A percentile compares a stretch with the other conserved stretches of the same genome.
Evolutionary conservation across 2,888 invertebrate genomes (phyloP).

Genomic region (Nycteola revayana): DNA sequence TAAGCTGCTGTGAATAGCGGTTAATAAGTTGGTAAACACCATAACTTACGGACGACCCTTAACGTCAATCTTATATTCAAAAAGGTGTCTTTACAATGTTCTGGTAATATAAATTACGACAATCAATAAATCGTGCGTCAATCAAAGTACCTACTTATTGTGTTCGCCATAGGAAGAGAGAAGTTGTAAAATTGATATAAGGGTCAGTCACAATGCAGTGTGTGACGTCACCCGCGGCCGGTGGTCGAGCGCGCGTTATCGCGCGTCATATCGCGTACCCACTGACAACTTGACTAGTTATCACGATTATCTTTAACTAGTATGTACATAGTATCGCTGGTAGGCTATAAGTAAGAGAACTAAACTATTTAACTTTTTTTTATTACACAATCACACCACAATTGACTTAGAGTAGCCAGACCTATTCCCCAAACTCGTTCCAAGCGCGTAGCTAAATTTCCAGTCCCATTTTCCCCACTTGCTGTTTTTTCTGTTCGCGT

Average conservation of each 20-base stretch:
- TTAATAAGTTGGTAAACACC: no score
- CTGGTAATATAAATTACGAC: slow-evolving; percentile 45
- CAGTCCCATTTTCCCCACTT: no score
- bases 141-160: slow-evolving; percentile 38
- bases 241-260: slow-evolving; percentile 28
- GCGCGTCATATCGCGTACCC: slow-evolving; percentile 16
- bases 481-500: no score
- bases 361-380: no score
- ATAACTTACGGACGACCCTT: background rate
- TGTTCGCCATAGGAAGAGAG: slow-evolving; percentile 28
- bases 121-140: slow-evolving; percentile 45
- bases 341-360: no score
- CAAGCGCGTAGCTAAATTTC: no score
- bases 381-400: no score
- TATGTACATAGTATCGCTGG: slow-evolving; percentile 14
- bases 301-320: slow-evolving; percentile 45
- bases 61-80: slow-evolving; percentile 42
- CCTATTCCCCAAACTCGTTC: no score
- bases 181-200: slow-evolving; percentile 36
- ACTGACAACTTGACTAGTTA: slow-evolving; percentile 31
- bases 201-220: slow-evolving; percentile 25
- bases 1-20: no score
- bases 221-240: slow-evolving; percentile 29
- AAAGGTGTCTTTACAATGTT: slow-evolving; percentile 42
- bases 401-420: no score